Percentiles rank a stretch among this genome's conserved stretches.
phyloP scores from a whole-genome alignment of 2,113 vertebrate species.

The Ptilonorhynchus violaceus region DNA sequence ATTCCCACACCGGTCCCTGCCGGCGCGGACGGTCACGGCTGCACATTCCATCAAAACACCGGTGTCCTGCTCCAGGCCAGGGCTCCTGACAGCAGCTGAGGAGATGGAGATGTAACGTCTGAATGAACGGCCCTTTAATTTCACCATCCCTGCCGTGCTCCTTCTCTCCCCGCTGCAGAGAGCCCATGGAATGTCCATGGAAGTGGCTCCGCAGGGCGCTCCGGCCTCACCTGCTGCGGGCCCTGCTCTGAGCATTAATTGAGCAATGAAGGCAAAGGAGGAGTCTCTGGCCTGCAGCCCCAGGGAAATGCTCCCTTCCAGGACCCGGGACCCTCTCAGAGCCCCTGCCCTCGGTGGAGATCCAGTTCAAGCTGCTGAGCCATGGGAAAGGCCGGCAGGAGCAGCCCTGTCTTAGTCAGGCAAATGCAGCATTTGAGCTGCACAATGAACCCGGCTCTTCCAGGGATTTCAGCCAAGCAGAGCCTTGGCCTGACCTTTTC shows the following conservation, averaged over 20 bases:
- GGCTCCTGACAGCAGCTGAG: background rate
- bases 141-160: background rate
- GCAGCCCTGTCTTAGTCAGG: background rate
- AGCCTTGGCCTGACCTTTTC: background rate
- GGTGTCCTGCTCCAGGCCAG: background rate
- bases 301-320: background rate
- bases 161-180: background rate
- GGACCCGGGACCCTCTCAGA: background rate
- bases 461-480: background rate
- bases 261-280: background rate
- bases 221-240: conserved; percentile 5
- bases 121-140: conserved; percentile 36
- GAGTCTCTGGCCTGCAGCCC: background rate
- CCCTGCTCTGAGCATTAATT: background rate
- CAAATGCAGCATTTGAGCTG: background rate
- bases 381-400: fast-evolving
- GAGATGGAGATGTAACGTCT: conserved; percentile 33
- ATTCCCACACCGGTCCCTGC: background rate
- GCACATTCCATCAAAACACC: background rate
- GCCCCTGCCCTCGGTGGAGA: background rate
- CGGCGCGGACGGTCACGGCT: fast-evolving
- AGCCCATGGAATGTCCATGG: conserved; percentile 43
- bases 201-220: background rate
- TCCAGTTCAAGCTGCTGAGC: background rate
- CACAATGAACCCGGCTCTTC: background rate